Evolutionary conservation across 2,888 invertebrate species (phyloP), one percentile per base, ranked within the genome.

Genomic region (Heliothis peltigera): DNA sequence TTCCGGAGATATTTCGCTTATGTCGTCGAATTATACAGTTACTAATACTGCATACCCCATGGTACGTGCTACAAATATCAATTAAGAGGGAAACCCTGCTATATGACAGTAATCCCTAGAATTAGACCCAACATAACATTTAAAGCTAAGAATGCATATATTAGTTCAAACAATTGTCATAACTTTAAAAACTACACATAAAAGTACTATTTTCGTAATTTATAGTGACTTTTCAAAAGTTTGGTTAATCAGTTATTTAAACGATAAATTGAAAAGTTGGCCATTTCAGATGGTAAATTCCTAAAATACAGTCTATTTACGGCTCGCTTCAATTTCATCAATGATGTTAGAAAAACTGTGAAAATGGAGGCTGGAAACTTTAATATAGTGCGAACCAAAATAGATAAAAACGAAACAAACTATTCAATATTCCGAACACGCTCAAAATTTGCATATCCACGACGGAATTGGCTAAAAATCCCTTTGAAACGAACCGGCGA

Each of bases 21-120:
- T n/a, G n/a, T 1, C 6, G 8, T 28, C 28, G 8, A 8, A 8
- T 8, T 0, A 28, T 28, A 28, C 7, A 28, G 18, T 17, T 28
- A 46, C 32, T 42, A 35, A 47, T 22, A 8, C 35, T 8, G 19
- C 39, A 51, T 28, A 49, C 28, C 28, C 43, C 19, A 54, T 44
- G 43, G 7, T 48, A 54, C 22, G 22, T 32, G 42, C n/a, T 10
- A 42, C 25, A 42, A 8, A 56, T 61, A 59, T 64, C 62, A 74
- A 78, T 76, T 61, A 78, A 43, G 17, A 28, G 35, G 35, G 61
- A 35, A 73, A 54, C 73, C 21, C 49, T 43, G 2, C 43, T 25
- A 35, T 51, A 35, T 8, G 3, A 25, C 18, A 12, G 15, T 52
- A 66, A 73, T 47, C 49, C 44, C n/a, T n/a, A n/a, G n/a, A n/a